Conservation (phyloP, 2,113 vertebrate species). For the Bubalus kerabau region DNA sequence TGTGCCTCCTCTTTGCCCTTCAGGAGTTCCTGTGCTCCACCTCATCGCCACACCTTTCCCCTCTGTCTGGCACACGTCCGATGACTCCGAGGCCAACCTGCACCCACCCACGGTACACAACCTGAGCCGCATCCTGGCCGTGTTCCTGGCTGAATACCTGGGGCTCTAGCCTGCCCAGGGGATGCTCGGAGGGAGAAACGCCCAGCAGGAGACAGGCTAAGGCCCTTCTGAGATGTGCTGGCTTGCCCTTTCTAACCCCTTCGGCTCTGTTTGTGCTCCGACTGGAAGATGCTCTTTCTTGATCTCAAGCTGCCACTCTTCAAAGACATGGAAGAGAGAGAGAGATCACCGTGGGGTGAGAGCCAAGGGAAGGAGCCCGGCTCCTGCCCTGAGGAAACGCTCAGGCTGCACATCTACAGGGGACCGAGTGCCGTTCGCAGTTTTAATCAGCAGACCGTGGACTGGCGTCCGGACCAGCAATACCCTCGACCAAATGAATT, state of each 20-base stretch:
- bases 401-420: neutral
- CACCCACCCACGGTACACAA: slow-evolving; percentile 88
- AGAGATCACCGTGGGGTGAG: neutral
- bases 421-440: neutral
- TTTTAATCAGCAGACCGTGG: neutral
- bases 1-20: neutral
- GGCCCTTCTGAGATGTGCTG: neutral
- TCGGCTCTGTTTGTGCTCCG: neutral
- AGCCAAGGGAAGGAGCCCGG: neutral
- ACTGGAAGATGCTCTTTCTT: neutral
- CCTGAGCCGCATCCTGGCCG: slow-evolving; percentile 84
- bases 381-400: neutral
- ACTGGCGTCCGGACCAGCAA: neutral
- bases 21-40: slow-evolving; percentile 83
- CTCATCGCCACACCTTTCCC: slow-evolving; percentile 93
- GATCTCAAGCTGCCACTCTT: neutral
- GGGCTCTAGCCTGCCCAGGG: slow-evolving; percentile 67
- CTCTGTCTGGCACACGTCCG: slow-evolving; percentile 87
- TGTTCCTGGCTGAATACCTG: slow-evolving; percentile 89
- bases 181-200: neutral
- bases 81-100: slow-evolving; percentile 88
- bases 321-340: neutral
- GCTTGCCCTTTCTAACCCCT: neutral
- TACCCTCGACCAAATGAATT: neutral
- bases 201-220: neutral